These are phyloP conservation scores for Seira ritae DNA, from an alignment of 2,888 invertebrate species.

Conservation along the genomic window DNA sequence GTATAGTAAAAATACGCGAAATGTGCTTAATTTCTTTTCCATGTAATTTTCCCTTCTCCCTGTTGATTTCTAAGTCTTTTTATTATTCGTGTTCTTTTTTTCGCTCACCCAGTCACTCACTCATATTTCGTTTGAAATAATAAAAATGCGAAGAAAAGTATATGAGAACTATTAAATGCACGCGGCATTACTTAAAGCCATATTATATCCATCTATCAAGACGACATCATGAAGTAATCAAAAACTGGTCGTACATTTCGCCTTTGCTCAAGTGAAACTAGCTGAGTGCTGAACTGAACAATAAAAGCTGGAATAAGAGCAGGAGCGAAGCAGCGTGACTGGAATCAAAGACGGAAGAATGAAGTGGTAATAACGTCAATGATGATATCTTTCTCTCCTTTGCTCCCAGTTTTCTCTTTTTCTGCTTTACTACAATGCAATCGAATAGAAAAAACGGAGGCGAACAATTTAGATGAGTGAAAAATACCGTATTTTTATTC, in stretches of 20 bases:
- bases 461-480: background rate
- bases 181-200: constrained; percentile 8
- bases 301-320: background rate
- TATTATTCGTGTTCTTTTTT: background rate
- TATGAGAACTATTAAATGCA: background rate
- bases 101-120: background rate
- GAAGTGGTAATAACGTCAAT: constrained; percentile 62
- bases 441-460: constrained; percentile 7
- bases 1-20: background rate
- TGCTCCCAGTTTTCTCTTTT: constrained; percentile 33
- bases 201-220: background rate
- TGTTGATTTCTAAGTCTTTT: constrained; percentile 40
- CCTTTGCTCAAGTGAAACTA: background rate
- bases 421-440: constrained; percentile 1
- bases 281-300: background rate
- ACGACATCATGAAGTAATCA: constrained; percentile 45
- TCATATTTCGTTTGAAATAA: background rate
- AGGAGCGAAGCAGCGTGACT: constrained; percentile 52
- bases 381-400: constrained; percentile 60
- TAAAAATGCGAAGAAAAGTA: background rate
- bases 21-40: constrained; percentile 40
- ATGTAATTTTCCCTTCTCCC: constrained; percentile 41
- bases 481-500: background rate
- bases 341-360: constrained; percentile 60
- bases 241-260: constrained; percentile 36